Evolutionary conservation across 1,140 invertebrate genomes (phyloP), one percentile per base, ranked within the genome.

Genomic region (Saxidomus purpurata): DNA sequence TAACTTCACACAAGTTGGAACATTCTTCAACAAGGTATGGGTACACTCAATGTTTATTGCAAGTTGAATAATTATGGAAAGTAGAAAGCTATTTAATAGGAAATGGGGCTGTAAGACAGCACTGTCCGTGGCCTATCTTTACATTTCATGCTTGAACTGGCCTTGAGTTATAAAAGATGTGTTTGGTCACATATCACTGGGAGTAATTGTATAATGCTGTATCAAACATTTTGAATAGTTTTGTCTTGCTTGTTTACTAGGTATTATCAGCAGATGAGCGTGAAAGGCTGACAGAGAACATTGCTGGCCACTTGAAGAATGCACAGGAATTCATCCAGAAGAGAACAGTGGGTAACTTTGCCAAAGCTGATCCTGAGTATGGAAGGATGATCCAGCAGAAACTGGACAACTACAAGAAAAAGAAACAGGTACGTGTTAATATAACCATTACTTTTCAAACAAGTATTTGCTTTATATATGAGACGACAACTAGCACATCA

Each of bases 321-420:
- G 98, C 98, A 47, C 97, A 98, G 67, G 97, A 97, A 67, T 99
- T 99, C 94, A 97, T 99, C 92, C 97, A 98, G 95, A 96, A 96
- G 85, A 91, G 96, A 55, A 94, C 94, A 17, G 92, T 97, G 40
- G 87, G 93, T 22, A 96, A 96, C 91, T 96, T 96, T 89, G 92
- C 90, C 19, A 93, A 96, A 87, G 96, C 94, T 38, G 94, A 96
- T 91, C 93, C 96, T 17, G 96, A 96, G 47, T 96, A 94, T 91
- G 96, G 96, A n/a, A 92, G 91, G 0, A 90, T 90, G 22, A 90
- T 96, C n/a, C 93, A 94, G 76, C 89, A 93, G 43, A 40, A 90
- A 38, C 85, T 94, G 36, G 90, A 93, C 82, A 89, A 90, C 67
- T 43, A 85, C n/a, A 92, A 91, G 67, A 84, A 85, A 34, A 69